Evolutionary conservation across 2,888 invertebrate genomes (phyloP), one percentile per base, ranked within the genome.

Genomic region (Microplitis manilae): DNA sequence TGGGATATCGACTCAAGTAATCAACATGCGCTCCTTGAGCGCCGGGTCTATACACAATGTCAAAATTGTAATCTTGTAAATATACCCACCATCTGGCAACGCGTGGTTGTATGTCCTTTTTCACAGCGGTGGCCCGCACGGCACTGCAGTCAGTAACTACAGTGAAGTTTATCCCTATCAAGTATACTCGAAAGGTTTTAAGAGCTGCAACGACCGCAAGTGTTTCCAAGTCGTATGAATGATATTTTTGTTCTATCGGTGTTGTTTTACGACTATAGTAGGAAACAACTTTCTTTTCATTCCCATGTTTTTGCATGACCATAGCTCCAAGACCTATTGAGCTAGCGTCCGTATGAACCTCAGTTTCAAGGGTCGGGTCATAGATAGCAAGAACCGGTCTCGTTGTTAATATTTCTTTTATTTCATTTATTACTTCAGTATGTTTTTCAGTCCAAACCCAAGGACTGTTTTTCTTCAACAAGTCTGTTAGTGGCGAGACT

Each of bases 281-380:
- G 5, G 77, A 40, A 2, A 80, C 72, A 0, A 77, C 76, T 1
- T 59, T 67, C 67, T 77, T 7, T 15, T 5, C 17, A 76, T 82
- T 75, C 4, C 41, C 62, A 4, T 81, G 73, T 0, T 77, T 62
- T 73, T 89, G 89, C 64, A 88, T 68, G 0, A 90, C 40, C 2
- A 90, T 85, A 0, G 86, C 88, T 5, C 73, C 86, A 79, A 82
- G 80, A 0, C 88, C 88, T 0, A 80, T n/a, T n/a, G 84, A 80
- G 38, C 86, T 85, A 0, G 89, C 88, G 72, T 89, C 89, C 0
- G 89, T 89, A 59, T 89, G 89, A 0, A 87, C 67, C 60, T 88
- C 76, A 6, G 84, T 86, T 30, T 84, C 81, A 4, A 76, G 69
- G 0, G 67, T 68, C 0, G 82, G 81, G 17, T 87, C 81, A 67